Base-by-base conservation (phyloP, 2,113 vertebrate genomes). In the Penelope pileata region DNA sequence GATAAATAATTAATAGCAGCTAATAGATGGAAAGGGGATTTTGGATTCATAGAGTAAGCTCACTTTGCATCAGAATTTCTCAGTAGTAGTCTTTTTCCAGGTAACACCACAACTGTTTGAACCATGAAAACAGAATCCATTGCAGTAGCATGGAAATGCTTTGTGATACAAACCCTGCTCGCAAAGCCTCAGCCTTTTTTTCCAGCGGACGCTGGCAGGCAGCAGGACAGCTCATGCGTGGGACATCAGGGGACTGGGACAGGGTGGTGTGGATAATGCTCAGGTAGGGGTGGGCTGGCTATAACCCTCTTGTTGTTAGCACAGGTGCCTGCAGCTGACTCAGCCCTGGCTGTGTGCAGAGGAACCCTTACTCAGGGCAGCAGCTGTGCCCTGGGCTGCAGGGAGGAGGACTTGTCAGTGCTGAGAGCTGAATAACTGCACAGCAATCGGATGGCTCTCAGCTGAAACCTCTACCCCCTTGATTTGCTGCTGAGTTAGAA, bases 301-400 rank as follows among this genome's bases (percentile, higher is more conserved):
- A n/a, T n/a, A 76, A 34, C 34, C n/a, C 74, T 56, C 34, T 40
- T 47, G 32, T 3, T 79, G 6, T 9, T 40, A 45, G 56, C 0
- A 0, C 15, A 36, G 32, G 27, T 54, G 42, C 40, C 72, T 54
- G 38, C 56, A 53, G 62, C 70, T 69, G 58, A 23, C 12, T 90
- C 67, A 9, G 24, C 16, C 24, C 2, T 36, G 38, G 29, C 5
- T 17, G 10, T 36, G 30, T 16, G 73, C 50, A 21, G 54, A 0
- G 0, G 42, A n/a, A 17, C 1, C 0, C 14, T 77, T 68, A 4
- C 24, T 30, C 24, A 30, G 51, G 0, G 1, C 12, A 23, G 58
- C 45, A 66, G n/a, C 67, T 27, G 70, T 17, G 74, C 16, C 64
- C 14, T 1, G 4, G n/a, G n/a, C n/a, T n/a, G n/a, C n/a, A n/a